Evolutionary conservation across 2,888 invertebrate species (phyloP), one percentile per base, ranked within the genome.

Genomic region (Xanthorhoe spadicearia): DNA sequence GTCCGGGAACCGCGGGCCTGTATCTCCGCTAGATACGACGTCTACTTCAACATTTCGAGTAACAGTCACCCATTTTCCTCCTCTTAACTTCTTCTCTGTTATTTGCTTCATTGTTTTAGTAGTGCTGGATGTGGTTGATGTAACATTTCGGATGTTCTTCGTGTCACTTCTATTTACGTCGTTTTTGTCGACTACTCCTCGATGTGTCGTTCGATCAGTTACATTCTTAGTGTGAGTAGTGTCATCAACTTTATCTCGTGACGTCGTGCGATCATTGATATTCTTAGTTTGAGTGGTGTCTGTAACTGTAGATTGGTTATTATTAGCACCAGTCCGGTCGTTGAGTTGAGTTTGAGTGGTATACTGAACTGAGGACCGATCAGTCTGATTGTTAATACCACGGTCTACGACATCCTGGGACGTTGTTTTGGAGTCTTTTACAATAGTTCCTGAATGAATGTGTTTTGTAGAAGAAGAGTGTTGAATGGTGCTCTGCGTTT

Each of bases 31-130:
- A 56, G 72, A 71, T 48, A 69, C 66, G 61, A 96, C 94, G 66
- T 95, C 95, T 0, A 96, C 96, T 84, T 96, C 95, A 85, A 95
- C 94, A 77, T 96, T 94, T 73, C 94, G 88, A 61, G 93, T 94
- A 66, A 94, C 94, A 17, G 93, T 88, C 7, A 92, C 88, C 82
- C 87, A 92, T 69, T 93, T 93, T 35, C 92, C 94, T 43, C 86
- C 91, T 52, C 92, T 89, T 38, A 93, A 85, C 77, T 94, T 94
- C 81, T 93, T 95, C 81, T 93, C 94, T n/a, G 94, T 93, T 70
- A 94, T 89, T 76, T 91, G 90, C 75, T 94, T 91, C 74, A 94
- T 94, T 35, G 90, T 91, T 77, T 94, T 94, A 50, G 91, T 94
- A 64, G 94, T 94, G 71, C 62, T 66, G 18, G 91, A 94, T 49